Conservation (phyloP, 2,113 vertebrate genomes). For the Scortum barcoo region DNA sequence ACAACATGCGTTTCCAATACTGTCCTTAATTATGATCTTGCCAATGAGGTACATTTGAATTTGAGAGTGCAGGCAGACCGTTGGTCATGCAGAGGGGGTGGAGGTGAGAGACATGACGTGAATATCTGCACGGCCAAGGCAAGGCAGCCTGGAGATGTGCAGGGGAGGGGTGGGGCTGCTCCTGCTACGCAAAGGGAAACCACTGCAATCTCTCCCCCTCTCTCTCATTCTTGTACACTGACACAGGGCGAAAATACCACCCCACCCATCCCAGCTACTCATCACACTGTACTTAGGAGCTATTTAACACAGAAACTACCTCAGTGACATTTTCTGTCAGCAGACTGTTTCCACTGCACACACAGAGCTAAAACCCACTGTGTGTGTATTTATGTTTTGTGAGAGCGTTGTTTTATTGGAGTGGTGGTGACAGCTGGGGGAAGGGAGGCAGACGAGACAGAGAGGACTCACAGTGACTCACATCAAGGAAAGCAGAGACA, state of each 20-base stretch:
- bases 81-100: background rate
- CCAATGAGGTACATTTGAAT: background rate
- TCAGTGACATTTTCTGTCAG: constrained; percentile 16
- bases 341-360: constrained; percentile 1
- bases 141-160: constrained; percentile 40
- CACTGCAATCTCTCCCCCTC: constrained; percentile 49
- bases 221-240: constrained; percentile 20
- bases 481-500: constrained; percentile 9
- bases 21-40: background rate
- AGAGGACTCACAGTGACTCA: constrained; percentile 19
- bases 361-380: constrained; percentile 25
- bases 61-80: background rate
- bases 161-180: constrained; percentile 64
- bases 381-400: background rate
- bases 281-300: constrained; percentile 26
- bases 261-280: constrained; percentile 22
- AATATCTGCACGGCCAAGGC: constrained; percentile 48
- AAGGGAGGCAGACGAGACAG: constrained; percentile 14
- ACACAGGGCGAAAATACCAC: background rate
- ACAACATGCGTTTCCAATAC: too few species aligned
- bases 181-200: constrained; percentile 47
- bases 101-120: constrained; percentile 25
- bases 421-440: constrained; percentile 39
- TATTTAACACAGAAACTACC: constrained; percentile 28
- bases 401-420: constrained; percentile 10